Conservation (phyloP, 2,888 invertebrate genomes). For the Drosophila mimica region DNA sequence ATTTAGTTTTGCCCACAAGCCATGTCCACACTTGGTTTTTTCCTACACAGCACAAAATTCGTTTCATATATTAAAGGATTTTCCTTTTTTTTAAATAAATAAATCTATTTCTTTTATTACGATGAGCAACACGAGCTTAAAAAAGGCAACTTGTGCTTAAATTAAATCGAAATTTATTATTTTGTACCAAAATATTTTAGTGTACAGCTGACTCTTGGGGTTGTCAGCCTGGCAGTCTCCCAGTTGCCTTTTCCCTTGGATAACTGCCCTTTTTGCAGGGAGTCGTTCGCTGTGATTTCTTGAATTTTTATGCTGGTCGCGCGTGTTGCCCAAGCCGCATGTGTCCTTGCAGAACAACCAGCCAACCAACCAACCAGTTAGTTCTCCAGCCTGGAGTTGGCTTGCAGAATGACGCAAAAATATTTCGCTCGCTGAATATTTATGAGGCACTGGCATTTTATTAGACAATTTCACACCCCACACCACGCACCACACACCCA, state of each 20-base stretch:
- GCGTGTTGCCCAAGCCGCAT: conserved; percentile 54
- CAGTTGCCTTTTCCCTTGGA: not conserved
- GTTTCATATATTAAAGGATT: not conserved
- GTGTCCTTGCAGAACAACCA: conserved; percentile 27
- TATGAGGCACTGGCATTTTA: conserved; percentile 72
- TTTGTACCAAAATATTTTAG: not conserved
- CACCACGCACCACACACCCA: not conserved
- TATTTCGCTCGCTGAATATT: conserved; percentile 67
- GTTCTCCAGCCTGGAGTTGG: conserved; percentile 5
- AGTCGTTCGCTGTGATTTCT: conserved; percentile 62
- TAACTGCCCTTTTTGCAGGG: conserved; percentile 15
- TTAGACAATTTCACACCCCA: conserved; percentile 62
- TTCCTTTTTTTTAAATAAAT: not conserved
- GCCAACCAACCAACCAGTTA: conserved; percentile 1
- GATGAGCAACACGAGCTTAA: not conserved
- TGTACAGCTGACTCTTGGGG: not conserved
- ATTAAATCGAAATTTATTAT: not conserved
- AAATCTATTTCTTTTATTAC: not conserved
- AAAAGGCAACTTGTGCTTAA: not conserved
- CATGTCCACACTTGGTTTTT: not conserved
- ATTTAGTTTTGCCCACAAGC: conserved; percentile 2
- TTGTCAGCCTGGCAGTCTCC: not conserved
- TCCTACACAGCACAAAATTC: conserved; percentile 1
- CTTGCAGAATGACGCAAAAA: conserved; percentile 39
- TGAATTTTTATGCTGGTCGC: conserved; percentile 66